Conservation (phyloP, 2,888 invertebrate genomes). For the Antheraea yamamai region DNA sequence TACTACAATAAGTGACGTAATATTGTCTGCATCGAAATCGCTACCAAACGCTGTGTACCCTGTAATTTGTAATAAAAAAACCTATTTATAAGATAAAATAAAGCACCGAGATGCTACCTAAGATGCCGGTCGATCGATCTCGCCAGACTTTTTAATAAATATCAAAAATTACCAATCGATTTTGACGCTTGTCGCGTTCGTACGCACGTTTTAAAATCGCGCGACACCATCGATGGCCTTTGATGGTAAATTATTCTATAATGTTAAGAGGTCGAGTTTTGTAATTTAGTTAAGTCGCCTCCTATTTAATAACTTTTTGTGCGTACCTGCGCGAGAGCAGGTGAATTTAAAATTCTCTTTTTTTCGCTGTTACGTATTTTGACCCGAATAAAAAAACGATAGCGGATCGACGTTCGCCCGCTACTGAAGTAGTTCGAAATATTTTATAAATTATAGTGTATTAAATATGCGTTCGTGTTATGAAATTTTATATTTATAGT, state of each 20-base stretch:
- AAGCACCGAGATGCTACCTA: conserved; percentile 77
- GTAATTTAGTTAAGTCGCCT: conserved; percentile 81
- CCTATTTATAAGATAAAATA: conserved; percentile 82
- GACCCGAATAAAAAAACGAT: conserved; percentile 11
- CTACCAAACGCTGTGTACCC: conserved; percentile 80
- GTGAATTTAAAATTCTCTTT: conserved; percentile 63
- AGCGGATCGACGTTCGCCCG: conserved; percentile 48
- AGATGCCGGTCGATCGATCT: conserved; percentile 76
- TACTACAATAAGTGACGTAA: conserved; percentile 47
- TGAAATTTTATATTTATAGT: conserved; percentile 67
- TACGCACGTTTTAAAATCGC: conserved; percentile 69
- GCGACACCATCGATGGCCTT: conserved; percentile 41
- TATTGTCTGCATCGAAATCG: conserved; percentile 69
- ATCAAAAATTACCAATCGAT: conserved; percentile 55
- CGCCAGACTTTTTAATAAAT: conserved; percentile 71
- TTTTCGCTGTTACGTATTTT: conserved; percentile 53
- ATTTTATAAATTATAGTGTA: conserved; percentile 75
- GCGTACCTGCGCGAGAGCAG: conserved; percentile 60
- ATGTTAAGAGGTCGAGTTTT: conserved; percentile 77
- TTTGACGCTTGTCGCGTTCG: conserved; percentile 74
- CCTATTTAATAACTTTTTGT: conserved; percentile 79
- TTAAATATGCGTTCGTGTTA: conserved; percentile 67
- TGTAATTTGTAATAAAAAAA: conserved; percentile 81
- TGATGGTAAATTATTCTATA: conserved; percentile 76
- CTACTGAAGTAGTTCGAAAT: conserved; percentile 78